Evolutionary conservation across 2,113 vertebrate species (phyloP).

Genomic region (Sprattus sprattus): DNA sequence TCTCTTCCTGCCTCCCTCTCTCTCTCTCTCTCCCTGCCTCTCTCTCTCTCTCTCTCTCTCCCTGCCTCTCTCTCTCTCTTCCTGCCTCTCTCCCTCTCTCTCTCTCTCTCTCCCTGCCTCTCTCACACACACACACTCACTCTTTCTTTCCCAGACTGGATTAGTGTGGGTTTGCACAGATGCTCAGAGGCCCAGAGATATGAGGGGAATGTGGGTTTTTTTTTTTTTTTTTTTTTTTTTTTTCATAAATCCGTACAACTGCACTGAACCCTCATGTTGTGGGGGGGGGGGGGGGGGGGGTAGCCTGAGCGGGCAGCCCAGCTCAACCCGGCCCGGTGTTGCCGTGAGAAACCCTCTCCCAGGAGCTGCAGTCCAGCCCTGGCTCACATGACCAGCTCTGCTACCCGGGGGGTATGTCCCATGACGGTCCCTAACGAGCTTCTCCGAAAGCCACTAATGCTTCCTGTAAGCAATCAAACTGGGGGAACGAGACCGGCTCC

Average conservation of each 20-base stretch:
- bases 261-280: conserved; percentile 35
- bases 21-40: background rate
- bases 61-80: background rate
- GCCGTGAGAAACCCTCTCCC: conserved; percentile 7
- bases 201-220: conserved; percentile 58
- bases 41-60: background rate
- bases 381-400: conserved; percentile 38
- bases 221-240: background rate
- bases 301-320: conserved; percentile 17
- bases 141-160: background rate
- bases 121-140: background rate
- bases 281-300: background rate
- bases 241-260: conserved; percentile 34
- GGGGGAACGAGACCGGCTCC: background rate
- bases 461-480: background rate
- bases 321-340: background rate
- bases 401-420: conserved; percentile 18
- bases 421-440: conserved; percentile 20
- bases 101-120: background rate
- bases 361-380: background rate
- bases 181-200: conserved; percentile 25
- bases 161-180: background rate
- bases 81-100: background rate
- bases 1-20: background rate
- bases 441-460: background rate